Percentiles rank a stretch among this genome's conserved stretches.
These are phyloP conservation scores for Watersipora subatra DNA, from an alignment of 1,140 invertebrate genomes.

Conservation along the genomic window DNA sequence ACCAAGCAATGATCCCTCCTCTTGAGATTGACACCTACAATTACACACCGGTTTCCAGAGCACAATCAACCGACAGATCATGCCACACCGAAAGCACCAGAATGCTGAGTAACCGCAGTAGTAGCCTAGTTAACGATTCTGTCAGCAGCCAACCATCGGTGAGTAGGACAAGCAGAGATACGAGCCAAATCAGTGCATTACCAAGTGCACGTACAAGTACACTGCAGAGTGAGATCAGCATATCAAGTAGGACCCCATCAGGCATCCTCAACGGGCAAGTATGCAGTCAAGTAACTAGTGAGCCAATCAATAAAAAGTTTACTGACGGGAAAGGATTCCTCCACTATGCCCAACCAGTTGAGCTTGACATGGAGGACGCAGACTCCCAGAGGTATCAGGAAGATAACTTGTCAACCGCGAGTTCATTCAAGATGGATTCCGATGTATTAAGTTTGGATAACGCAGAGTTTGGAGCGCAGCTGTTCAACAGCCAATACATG, in stretches of 20 bases:
- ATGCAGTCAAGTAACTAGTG: neutral
- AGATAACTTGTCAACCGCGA: neutral
- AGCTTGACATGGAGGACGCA: neutral
- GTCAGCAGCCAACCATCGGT: neutral
- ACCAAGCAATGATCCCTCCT: too few species aligned
- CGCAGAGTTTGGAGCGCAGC: neutral
- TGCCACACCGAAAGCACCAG: neutral
- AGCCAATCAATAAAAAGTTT: neutral
- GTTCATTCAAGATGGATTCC: neutral
- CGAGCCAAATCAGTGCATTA: neutral
- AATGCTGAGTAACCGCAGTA: neutral
- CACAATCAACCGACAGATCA: neutral
- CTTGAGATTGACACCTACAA: neutral
- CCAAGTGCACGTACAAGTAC: neutral
- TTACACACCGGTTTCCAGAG: neutral
- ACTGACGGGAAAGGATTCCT: neutral
- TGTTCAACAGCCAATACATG: too few species aligned
- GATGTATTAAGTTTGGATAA: neutral
- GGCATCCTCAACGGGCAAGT: neutral
- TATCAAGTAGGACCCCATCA: neutral
- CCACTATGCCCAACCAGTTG: neutral
- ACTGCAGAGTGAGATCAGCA: neutral
- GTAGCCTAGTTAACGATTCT: neutral
- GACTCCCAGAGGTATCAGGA: neutral
- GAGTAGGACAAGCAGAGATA: neutral